Evolutionary conservation across 2,113 vertebrate genomes (phyloP).

Genomic region (Semicossyphus pulcher): DNA sequence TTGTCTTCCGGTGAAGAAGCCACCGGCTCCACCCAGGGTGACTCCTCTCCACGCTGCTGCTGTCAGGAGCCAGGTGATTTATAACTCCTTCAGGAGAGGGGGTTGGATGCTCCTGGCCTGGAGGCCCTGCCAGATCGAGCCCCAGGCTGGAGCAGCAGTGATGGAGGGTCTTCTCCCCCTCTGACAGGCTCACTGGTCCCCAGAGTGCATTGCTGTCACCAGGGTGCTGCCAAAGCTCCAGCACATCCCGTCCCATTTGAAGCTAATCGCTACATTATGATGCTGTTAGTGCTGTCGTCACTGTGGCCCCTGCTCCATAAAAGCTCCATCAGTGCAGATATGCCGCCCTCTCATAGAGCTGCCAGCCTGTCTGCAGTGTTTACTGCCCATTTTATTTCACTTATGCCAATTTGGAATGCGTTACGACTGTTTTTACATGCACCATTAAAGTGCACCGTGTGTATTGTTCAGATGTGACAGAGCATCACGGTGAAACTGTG

Average conservation of each 20-base stretch:
- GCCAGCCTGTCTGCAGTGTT: constrained; percentile 31
- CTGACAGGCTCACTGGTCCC: constrained; percentile 47
- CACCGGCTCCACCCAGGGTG: constrained; percentile 68
- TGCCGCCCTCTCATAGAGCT: not conserved
- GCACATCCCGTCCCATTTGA: constrained; percentile 44
- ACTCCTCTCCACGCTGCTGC: constrained; percentile 55
- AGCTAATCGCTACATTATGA: constrained; percentile 68
- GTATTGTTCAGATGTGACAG: constrained; percentile 21
- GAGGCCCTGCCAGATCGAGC: constrained; percentile 37
- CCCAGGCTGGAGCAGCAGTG: constrained; percentile 27
- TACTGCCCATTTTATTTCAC: constrained; percentile 47
- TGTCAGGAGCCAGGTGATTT: constrained; percentile 69
- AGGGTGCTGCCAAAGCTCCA: constrained; percentile 41
- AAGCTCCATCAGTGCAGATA: constrained; percentile 54
- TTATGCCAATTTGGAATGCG: constrained; percentile 45
- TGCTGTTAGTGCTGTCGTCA: constrained; percentile 58
- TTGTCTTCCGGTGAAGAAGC: constrained; percentile 35
- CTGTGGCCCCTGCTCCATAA: constrained; percentile 49
- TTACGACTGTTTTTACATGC: not conserved
- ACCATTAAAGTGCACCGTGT: constrained; percentile 16
- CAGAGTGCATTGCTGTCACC: constrained; percentile 42
- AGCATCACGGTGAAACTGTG: not conserved
- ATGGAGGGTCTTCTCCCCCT: constrained; percentile 44
- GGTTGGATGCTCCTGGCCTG: constrained; percentile 28
- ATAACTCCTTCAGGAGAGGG: constrained; percentile 46